Evolutionary conservation across 92 coral and sea anemone species (phyloP).

Genomic region (Zoanthus sociatus): DNA sequence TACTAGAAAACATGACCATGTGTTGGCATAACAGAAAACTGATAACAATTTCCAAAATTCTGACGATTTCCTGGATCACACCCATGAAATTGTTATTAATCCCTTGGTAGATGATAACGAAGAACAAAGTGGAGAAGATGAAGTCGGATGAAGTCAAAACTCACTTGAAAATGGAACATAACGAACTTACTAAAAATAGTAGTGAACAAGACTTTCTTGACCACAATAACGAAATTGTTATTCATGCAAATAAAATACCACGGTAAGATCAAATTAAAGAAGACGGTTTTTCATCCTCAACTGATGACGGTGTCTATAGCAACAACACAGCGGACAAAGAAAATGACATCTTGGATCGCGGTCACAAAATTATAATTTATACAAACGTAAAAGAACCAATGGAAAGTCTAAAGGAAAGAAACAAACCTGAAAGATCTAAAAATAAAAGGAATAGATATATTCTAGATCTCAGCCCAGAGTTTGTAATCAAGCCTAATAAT

Average conservation of each 20-base stretch:
- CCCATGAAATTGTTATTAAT: background rate
- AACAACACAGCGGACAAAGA: background rate
- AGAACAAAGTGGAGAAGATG: background rate
- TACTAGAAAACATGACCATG: background rate
- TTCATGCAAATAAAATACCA: background rate
- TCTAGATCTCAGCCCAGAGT: constrained; percentile 18
- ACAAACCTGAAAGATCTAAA: background rate
- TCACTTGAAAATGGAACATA: background rate
- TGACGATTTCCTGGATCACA: constrained; percentile 32
- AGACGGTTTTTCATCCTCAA: background rate
- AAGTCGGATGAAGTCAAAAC: background rate
- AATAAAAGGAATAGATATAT: background rate
- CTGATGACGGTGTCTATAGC: too few species aligned
- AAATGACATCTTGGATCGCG: background rate
- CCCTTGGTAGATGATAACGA: too few species aligned
- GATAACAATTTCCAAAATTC: background rate
- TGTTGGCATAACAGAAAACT: background rate
- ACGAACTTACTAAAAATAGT: background rate
- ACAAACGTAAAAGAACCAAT: background rate
- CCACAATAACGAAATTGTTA: background rate
- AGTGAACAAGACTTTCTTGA: background rate
- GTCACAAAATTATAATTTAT: constrained; percentile 19
- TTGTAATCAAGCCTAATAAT: background rate
- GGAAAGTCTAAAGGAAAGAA: background rate
- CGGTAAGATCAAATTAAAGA: background rate